These are phyloP conservation scores for Nothocercus julius DNA, from an alignment of 2,113 vertebrate species.

Conservation along the genomic window DNA sequence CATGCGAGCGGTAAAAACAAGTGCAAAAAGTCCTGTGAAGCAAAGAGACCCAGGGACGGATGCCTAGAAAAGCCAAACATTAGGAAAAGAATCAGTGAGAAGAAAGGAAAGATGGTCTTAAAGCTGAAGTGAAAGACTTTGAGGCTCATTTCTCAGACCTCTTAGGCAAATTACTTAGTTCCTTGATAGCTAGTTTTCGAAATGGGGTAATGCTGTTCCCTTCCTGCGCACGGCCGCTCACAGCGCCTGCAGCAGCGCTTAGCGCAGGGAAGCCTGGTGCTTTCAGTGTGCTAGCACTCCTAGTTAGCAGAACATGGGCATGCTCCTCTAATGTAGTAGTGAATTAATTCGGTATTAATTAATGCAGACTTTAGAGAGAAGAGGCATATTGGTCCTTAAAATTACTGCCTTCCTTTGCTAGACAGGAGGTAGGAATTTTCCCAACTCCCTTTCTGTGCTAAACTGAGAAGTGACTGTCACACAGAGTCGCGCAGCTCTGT, in stretches of 20 bases:
- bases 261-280: neutral
- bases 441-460: neutral
- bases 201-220: neutral
- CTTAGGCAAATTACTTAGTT: neutral
- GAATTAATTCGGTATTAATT: constrained; percentile 56
- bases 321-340: constrained; percentile 20
- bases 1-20: rapidly evolving
- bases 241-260: neutral
- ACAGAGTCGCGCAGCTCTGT: neutral
- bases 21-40: neutral
- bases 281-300: neutral
- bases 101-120: neutral
- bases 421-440: constrained; percentile 9
- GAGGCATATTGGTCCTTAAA: neutral
- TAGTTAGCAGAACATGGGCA: neutral
- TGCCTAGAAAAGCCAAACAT: rapidly evolving
- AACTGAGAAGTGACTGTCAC: constrained; percentile 42
- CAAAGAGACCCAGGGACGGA: neutral
- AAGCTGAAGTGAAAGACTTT: neutral
- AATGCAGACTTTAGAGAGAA: constrained; percentile 17
- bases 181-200: neutral
- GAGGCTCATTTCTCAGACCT: rapidly evolving
- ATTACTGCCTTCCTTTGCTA: neutral
- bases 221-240: neutral
- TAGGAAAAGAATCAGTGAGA: neutral